phyloP scores from a whole-genome alignment of 2,797 vertebrate species.

The Enteromius fasciolatus region DNA sequence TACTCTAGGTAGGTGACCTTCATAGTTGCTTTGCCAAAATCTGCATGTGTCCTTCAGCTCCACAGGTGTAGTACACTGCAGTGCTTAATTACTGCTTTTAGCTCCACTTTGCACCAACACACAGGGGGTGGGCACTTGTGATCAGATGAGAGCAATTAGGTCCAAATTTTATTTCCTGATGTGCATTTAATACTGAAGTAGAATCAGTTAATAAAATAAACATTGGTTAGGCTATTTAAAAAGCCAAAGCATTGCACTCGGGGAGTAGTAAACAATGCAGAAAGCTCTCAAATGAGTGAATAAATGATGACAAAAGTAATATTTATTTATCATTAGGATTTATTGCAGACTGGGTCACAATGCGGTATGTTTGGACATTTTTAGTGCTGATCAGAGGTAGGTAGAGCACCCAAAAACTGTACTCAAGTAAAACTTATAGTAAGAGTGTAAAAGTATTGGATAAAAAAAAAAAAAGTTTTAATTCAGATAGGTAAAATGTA shows the following conservation, averaged over 20 bases:
- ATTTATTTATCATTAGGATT: not conserved
- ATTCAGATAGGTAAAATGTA: too few species aligned
- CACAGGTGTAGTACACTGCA: not conserved
- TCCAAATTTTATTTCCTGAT: conserved; percentile 11
- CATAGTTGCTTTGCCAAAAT: conserved; percentile 2
- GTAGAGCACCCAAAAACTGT: too few species aligned
- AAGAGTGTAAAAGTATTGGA: too few species aligned
- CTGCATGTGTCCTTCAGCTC: conserved; percentile 3
- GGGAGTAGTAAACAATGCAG: not conserved
- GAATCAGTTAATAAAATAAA: not conserved
- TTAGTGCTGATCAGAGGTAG: not conserved
- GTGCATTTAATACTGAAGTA: not conserved
- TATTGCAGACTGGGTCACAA: not conserved
- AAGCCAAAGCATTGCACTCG: not conserved
- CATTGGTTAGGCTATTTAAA: not conserved
- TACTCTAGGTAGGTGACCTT: not conserved
- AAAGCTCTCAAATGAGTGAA: not conserved
- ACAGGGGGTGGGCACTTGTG: conserved; percentile 3
- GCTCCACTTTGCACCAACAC: conserved; percentile 12
- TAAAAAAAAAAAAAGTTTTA: too few species aligned
- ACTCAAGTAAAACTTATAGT: too few species aligned
- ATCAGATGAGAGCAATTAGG: conserved; percentile 26
- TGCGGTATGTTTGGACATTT: not conserved
- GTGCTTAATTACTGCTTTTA: conserved; percentile 19
- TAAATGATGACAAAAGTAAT: not conserved